Evolutionary conservation across 2,888 invertebrate species (phyloP), one percentile per base, ranked within the genome.

Genomic region (Agriopis leucophaearia): DNA sequence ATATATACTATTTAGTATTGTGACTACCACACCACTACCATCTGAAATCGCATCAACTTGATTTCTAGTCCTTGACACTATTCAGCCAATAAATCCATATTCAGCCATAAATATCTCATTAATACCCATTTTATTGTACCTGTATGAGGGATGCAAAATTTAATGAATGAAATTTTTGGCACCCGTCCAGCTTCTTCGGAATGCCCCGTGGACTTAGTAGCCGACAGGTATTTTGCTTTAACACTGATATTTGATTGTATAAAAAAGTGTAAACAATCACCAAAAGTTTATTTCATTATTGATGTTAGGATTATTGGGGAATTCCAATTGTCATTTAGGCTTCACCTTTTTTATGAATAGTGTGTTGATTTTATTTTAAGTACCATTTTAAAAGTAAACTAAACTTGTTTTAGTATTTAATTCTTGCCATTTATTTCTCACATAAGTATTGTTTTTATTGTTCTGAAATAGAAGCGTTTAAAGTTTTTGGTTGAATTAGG

Each of bases 141-240:
- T 74, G 69, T 15, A 13, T 57, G 70, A 68, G 65, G 70, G 67
- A 66, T 51, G 66, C 62, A 66, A 67, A 72, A 61, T 72, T 62
- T 72, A 72, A 72, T 75, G 75, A 75, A 75, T 75, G 75, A 70
- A 70, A 71, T 62, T 74, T 72, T 69, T 75, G 75, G 75, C 74
- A 63, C 15, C 1, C 9, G n/a, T 48, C 71, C 75, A 75, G 47
- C 36, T 61, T 48, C 48, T 27, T 60, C 65, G 66, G 74, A 71
- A 74, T 75, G 60, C 68, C 70, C 72, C 63, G 42, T 55, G 66
- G 69, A 70, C 72, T 70, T 71, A 71, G 66, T 64, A 66, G 65
- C 69, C 12, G 44, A 35, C 60, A 72, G 75, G 72, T 75, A 75
- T 68, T 68, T 68, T 51, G 54, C 68, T 51, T 68, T 69, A 70